Evolutionary conservation across 1,140 invertebrate genomes (phyloP), one percentile per base, ranked within the genome.

Genomic region (Apis florea): DNA sequence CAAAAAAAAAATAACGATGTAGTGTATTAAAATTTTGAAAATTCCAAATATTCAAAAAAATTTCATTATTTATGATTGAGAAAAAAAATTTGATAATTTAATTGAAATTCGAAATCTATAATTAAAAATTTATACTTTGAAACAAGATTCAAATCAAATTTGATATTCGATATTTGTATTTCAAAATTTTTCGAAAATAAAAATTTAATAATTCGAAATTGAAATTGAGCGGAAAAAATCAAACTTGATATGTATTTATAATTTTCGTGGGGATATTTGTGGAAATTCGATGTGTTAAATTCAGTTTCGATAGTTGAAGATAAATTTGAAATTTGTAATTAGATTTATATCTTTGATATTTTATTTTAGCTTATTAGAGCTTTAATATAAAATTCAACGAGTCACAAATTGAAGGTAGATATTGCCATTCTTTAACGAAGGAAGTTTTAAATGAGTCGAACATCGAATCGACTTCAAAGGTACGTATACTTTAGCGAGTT

Each of bases 381-480:
- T 73, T 63, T 24, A 73, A 26, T 47, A 73, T 40, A 73, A 73
- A 73, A 13, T 40, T 8, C n/a, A 11, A 1, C 24, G n/a, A 17
- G 24, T 53, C 61, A 4, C 9, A 26, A 70, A n/a, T 24, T 70
- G n/a, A 53, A 6, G 15, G 10, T 19, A n/a, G 49, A 47, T 73
- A 56, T 72, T n/a, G 31, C 70, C 24, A 40, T 59, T 59, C 54
- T 59, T 73, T 59, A 73, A 61, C 70, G 70, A 61, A 73, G 58
- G 70, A 73, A 73, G 56, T 73, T 73, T 31, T 59, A 59, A 58
- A 61, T 6, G 70, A 59, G 70, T 21, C 26, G 56, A 73, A 73
- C 40, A 40, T 61, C 21, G 70, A 73, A 24, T 47, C 54, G 54
- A 47, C 70, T 73, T 59, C 54, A 58, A 73, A 61, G 70, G 70